phyloP scores from a whole-genome alignment of 2,797 vertebrate species.

The Cyclopterus lumpus region DNA sequence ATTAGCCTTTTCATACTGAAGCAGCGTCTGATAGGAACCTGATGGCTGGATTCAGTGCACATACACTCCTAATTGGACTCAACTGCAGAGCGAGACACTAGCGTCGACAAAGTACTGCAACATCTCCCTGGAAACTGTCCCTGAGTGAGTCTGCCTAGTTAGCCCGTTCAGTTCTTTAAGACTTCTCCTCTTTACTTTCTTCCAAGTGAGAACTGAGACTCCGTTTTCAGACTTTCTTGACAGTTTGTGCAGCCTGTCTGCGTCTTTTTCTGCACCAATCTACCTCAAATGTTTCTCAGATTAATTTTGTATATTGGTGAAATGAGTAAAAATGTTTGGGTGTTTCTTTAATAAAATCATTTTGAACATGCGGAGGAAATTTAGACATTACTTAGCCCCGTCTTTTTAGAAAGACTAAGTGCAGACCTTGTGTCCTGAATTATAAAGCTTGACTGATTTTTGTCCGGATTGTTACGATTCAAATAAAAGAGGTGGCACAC shows the following conservation, averaged over 20 bases:
- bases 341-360: neutral
- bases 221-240: neutral
- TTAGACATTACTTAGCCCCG: neutral
- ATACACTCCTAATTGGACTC: conserved; percentile 72
- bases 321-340: neutral
- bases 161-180: neutral
- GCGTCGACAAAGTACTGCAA: conserved; percentile 35
- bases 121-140: conserved; percentile 58
- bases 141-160: conserved; percentile 23
- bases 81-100: conserved; percentile 48
- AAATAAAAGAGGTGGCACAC: too few relatives aligned
- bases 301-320: neutral
- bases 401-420: neutral
- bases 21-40: conserved; percentile 30
- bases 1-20: conserved; percentile 62
- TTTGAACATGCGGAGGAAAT: neutral
- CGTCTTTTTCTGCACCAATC: neutral
- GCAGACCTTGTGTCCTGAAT: neutral
- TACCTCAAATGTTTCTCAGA: neutral
- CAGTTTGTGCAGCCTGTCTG: neutral
- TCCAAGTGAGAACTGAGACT: neutral
- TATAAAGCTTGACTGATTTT: neutral
- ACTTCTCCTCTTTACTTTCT: neutral
- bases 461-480: neutral
- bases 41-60: conserved; percentile 61